These are phyloP conservation scores for Oxygymnocypris stewartii DNA, from an alignment of 2,113 vertebrate genomes.

Conservation along the genomic window DNA sequence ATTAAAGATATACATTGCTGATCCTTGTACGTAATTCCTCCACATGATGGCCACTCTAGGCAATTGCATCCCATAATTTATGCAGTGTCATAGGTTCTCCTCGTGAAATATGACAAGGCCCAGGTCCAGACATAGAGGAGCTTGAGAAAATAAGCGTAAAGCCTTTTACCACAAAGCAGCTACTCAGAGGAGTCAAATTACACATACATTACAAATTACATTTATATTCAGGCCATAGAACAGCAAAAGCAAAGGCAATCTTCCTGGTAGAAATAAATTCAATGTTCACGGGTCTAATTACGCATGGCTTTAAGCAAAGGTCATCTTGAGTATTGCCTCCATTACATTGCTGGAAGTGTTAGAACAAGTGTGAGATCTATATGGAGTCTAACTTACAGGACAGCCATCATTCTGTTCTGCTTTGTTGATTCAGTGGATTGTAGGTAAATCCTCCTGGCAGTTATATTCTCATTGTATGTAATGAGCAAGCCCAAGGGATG, in stretches of 20 bases:
- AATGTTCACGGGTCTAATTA: not conserved
- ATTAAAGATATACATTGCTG: constrained; percentile 22
- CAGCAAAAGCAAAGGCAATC: constrained; percentile 28
- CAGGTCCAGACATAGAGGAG: constrained; percentile 2
- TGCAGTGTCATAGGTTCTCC: not conserved
- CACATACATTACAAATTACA: not conserved
- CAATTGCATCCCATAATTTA: not conserved
- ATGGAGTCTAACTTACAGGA: not conserved
- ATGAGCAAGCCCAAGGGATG: not conserved
- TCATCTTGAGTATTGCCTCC: not conserved
- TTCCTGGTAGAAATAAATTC: not conserved
- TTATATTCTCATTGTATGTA: constrained; percentile 22
- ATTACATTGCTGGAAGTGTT: not conserved
- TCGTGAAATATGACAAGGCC: not conserved
- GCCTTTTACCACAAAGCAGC: constrained; percentile 14
- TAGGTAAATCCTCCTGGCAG: not conserved
- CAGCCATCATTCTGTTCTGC: not conserved
- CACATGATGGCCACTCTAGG: constrained; percentile 1
- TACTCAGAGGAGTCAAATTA: not conserved
- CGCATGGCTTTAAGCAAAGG: not conserved
- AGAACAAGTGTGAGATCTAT: not conserved
- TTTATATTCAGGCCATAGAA: not conserved
- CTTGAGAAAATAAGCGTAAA: constrained; percentile 6
- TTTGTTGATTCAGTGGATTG: constrained; percentile 9
- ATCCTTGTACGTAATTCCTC: not conserved